Conservation (phyloP, 2,888 invertebrate species). For the Notocelia uddmanniana region DNA sequence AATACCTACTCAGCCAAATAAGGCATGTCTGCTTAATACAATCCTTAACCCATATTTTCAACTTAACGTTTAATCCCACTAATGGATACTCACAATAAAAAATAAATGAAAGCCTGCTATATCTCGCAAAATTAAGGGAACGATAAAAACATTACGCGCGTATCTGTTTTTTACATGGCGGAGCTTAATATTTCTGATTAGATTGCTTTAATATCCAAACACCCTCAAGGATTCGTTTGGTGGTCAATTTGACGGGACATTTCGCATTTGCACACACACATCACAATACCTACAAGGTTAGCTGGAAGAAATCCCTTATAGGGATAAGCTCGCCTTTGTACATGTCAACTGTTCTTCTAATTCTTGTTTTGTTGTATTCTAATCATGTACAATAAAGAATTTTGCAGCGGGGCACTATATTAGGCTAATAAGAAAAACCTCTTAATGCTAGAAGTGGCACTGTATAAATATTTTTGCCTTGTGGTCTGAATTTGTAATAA, state of each 20-base stretch:
- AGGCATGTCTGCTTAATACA: slow-evolving; percentile 1
- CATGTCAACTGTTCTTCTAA: no score
- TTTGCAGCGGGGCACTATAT: no score
- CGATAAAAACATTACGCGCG: slow-evolving; percentile 18
- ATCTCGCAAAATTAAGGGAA: slow-evolving; percentile 21
- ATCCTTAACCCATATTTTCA: slow-evolving; percentile 24
- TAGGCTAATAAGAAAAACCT: no score
- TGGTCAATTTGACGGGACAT: background rate
- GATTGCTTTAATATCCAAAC: background rate
- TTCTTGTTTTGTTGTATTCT: no score
- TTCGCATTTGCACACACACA: no score
- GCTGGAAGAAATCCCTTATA: no score
- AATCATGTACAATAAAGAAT: no score
- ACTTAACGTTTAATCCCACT: slow-evolving; percentile 29
- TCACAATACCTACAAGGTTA: no score
- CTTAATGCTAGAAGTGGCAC: no score
- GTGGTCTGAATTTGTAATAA: no score
- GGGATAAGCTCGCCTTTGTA: no score
- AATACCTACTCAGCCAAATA: background rate
- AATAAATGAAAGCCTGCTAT: slow-evolving; percentile 26
- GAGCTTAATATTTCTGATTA: slow-evolving; percentile 3
- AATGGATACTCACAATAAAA: slow-evolving; percentile 41
- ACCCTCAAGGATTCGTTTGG: background rate
- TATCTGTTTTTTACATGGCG: slow-evolving; percentile 10
- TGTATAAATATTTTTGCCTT: no score